These are phyloP conservation scores for Epirrhoe alternata DNA, from an alignment of 2,888 invertebrate species.

Conservation along the genomic window DNA sequence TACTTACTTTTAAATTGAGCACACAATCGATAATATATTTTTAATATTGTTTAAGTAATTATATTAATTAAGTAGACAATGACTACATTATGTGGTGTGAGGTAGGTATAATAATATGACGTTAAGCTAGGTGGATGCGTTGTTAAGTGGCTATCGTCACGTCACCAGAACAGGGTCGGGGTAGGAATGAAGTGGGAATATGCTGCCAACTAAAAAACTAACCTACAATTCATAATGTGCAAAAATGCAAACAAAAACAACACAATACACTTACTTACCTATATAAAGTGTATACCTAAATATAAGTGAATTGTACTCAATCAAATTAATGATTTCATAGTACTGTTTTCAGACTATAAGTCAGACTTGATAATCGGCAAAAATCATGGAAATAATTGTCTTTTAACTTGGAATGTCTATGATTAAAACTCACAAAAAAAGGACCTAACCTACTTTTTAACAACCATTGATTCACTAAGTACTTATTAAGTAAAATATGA, in stretches of 20 bases:
- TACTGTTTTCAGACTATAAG: slow-evolving; percentile 65
- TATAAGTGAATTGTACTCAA: slow-evolving; percentile 73
- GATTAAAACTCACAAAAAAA: slow-evolving; percentile 68
- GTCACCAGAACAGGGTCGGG: slow-evolving; percentile 33
- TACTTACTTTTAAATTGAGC: slow-evolving; percentile 9
- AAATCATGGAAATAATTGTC: slow-evolving; percentile 67
- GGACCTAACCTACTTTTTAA: slow-evolving; percentile 53
- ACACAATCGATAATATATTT: slow-evolving; percentile 44
- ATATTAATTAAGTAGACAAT: slow-evolving; percentile 52
- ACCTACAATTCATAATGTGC: slow-evolving; percentile 43
- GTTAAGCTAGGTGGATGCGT: slow-evolving; percentile 63
- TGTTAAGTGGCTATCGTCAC: slow-evolving; percentile 58
- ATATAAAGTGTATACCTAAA: slow-evolving; percentile 58
- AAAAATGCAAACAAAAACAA: slow-evolving; percentile 62
- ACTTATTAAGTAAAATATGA: slow-evolving; percentile 47
- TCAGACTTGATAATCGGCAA: slow-evolving; percentile 74
- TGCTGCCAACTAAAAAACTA: slow-evolving; percentile 34
- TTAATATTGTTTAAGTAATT: slow-evolving; percentile 48
- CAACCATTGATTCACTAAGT: slow-evolving; percentile 55
- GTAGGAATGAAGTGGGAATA: slow-evolving; percentile 40
- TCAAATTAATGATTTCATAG: slow-evolving; percentile 59
- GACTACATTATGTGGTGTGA: slow-evolving; percentile 74
- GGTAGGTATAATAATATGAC: slow-evolving; percentile 62
- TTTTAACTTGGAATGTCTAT: slow-evolving; percentile 78
- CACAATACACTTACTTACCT: slow-evolving; percentile 54